These are phyloP conservation scores for Eledona agricola DNA, from an alignment of 2,888 invertebrate genomes.

Conservation along the genomic window DNA sequence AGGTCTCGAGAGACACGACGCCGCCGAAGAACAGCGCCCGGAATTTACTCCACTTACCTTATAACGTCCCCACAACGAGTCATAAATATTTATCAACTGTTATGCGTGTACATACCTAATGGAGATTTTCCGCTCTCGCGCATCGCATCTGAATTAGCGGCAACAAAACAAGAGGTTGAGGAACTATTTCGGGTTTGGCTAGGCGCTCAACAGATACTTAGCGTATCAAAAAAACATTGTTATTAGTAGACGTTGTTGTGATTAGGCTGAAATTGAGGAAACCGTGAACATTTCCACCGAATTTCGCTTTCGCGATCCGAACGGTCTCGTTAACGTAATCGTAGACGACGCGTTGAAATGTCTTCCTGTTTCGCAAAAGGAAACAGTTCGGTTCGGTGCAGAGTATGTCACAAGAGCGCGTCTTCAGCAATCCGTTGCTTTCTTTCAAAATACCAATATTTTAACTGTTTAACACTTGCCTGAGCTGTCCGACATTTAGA, in stretches of 20 bases:
- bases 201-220: conserved; percentile 12
- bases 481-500: no score
- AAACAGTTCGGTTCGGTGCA: conserved; percentile 9
- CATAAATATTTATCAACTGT: conserved; percentile 26
- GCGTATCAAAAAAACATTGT: conserved; percentile 6
- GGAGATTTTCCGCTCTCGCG: conserved; percentile 12
- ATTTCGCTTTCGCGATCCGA: no score
- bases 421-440: no score
- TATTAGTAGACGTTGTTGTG: no score
- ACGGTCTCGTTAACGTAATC: conserved; percentile 4
- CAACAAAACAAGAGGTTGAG: not conserved
- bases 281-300: no score
- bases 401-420: no score
- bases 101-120: conserved; percentile 19
- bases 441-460: no score
- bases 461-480: no score
- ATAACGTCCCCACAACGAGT: conserved; percentile 3
- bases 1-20: conserved; percentile 1
- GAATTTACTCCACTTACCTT: conserved; percentile 28
- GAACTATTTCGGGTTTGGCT: conserved; percentile 5
- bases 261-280: no score
- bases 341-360: conserved; percentile 7
- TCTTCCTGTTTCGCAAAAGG: conserved; percentile 13
- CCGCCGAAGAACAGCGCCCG: conserved; percentile 6
- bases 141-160: conserved; percentile 8